phyloP scores from a whole-genome alignment of 2,888 invertebrate genomes.

The Eristalis tenax region DNA sequence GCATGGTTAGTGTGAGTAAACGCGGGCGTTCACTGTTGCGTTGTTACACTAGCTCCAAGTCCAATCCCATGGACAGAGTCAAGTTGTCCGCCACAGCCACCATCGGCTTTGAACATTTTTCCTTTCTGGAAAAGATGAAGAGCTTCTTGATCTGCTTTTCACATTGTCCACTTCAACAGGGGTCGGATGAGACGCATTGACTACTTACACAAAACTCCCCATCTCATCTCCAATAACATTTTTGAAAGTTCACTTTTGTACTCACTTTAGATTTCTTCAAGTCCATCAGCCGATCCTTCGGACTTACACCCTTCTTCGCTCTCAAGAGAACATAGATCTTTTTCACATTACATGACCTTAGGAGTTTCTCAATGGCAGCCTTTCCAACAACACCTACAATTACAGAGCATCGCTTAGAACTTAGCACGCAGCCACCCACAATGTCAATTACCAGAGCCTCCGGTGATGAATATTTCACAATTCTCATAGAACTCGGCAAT shows the following conservation, averaged over 20 bases:
- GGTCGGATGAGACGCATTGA: too few species aligned
- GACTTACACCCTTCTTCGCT: slow-evolving; percentile 85
- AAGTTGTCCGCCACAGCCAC: too few species aligned
- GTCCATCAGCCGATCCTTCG: slow-evolving; percentile 85
- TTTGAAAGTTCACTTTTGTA: neutral
- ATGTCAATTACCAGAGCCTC: slow-evolving; percentile 85
- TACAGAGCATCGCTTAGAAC: neutral
- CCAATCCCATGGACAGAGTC: too few species aligned
- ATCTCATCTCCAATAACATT: neutral
- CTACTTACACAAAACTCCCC: too few species aligned
- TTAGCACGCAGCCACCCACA: neutral
- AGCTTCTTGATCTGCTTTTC: too few species aligned
- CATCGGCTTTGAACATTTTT: too few species aligned
- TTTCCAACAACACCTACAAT: slow-evolving; percentile 92
- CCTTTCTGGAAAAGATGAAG: too few species aligned
- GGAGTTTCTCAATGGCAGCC: slow-evolving; percentile 91
- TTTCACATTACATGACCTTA: slow-evolving; percentile 89
- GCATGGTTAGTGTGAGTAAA: too few species aligned
- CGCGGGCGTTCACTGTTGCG: too few species aligned
- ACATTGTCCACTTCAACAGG: too few species aligned
- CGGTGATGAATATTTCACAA: slow-evolving; percentile 89
- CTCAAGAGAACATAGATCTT: slow-evolving; percentile 90
- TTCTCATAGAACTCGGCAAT: slow-evolving; percentile 86
- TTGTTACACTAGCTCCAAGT: too few species aligned
- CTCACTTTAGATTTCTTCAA: slow-evolving; percentile 80